These are phyloP conservation scores for Aurelia sp. DNA, from an alignment of 30 jellyfish, hydroid and myxozoan genomes.

Conservation along the genomic window DNA sequence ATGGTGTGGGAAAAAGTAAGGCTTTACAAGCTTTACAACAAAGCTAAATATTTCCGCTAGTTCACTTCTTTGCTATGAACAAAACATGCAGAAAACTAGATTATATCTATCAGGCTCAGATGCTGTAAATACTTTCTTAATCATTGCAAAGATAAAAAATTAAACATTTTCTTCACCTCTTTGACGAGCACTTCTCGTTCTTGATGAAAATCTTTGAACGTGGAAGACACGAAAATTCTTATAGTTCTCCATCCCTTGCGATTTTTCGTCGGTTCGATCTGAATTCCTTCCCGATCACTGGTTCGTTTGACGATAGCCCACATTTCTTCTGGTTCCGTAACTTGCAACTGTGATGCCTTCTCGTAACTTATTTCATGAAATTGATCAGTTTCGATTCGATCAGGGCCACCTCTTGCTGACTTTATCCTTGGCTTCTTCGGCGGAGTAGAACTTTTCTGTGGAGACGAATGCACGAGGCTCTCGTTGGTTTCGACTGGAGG, in stretches of 20 bases:
- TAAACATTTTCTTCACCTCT: slow-evolving; percentile 64
- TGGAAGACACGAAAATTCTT: slow-evolving; percentile 96
- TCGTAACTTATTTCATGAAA: slow-evolving; percentile 34
- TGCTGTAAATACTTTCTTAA: no score
- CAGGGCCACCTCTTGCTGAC: slow-evolving; percentile 5
- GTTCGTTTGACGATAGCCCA: slow-evolving; percentile 95
- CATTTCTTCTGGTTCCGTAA: slow-evolving; percentile 91
- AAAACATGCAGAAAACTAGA: no score
- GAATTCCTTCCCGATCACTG: slow-evolving; percentile 66
- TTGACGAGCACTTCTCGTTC: slow-evolving; percentile 98
- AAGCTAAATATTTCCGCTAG: no score
- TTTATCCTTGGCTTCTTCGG: not conserved
- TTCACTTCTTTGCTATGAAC: no score
- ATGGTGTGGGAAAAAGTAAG: no score
- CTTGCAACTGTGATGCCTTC: slow-evolving; percentile 77
- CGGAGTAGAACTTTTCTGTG: not conserved
- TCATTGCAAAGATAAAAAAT: not conserved
- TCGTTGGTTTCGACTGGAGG: no score
- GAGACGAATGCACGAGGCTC: no score
- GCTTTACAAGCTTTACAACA: no score
- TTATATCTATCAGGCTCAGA: no score
- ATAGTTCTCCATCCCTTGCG: slow-evolving; percentile 99
- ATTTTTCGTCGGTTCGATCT: slow-evolving; percentile 87
- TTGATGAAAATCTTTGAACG: slow-evolving; percentile 98
- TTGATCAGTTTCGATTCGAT: not conserved